A percentile compares a stretch with the other conserved stretches of the same genome.
Evolutionary conservation across 1,140 invertebrate species (phyloP).

Genomic region (Drosophila truncata): DNA sequence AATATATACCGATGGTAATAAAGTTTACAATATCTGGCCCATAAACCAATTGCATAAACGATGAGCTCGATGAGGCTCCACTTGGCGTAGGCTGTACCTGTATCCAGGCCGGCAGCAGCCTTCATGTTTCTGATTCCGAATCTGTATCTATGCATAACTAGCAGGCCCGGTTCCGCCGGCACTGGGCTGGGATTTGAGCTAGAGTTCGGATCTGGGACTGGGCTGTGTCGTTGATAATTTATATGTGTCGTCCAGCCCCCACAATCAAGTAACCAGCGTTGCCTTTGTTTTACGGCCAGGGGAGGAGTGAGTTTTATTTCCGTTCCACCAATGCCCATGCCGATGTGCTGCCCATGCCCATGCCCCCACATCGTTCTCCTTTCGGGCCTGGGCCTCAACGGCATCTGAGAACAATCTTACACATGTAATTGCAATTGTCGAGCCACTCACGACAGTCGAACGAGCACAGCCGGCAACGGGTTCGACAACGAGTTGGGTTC

Average conservation of each 20-base stretch:
- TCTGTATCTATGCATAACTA: conserved; percentile 60
- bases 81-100: conserved; percentile 68
- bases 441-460: conserved; percentile 62
- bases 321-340: conserved; percentile 61
- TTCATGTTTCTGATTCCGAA: conserved; percentile 31
- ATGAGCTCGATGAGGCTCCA: conserved; percentile 31
- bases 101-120: conserved; percentile 31
- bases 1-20: conserved; percentile 14
- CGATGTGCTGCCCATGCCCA: conserved; percentile 35
- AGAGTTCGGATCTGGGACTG: conserved; percentile 26
- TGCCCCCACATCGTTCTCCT: conserved; percentile 65
- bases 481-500: conserved; percentile 48
- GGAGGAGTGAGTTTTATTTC: conserved; percentile 70
- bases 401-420: conserved; percentile 62
- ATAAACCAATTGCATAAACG: conserved; percentile 66
- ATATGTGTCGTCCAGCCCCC: conserved; percentile 81
- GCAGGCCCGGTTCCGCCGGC: conserved; percentile 18
- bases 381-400: conserved; percentile 31
- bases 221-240: conserved; percentile 75
- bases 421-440: conserved; percentile 79
- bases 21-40: conserved; percentile 33
- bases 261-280: conserved; percentile 73
- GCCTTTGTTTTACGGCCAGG: conserved; percentile 68
- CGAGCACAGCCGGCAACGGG: conserved; percentile 36
- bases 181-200: conserved; percentile 36